Evolutionary conservation across 2,888 invertebrate species (phyloP).

Genomic region (Pocota personata): DNA sequence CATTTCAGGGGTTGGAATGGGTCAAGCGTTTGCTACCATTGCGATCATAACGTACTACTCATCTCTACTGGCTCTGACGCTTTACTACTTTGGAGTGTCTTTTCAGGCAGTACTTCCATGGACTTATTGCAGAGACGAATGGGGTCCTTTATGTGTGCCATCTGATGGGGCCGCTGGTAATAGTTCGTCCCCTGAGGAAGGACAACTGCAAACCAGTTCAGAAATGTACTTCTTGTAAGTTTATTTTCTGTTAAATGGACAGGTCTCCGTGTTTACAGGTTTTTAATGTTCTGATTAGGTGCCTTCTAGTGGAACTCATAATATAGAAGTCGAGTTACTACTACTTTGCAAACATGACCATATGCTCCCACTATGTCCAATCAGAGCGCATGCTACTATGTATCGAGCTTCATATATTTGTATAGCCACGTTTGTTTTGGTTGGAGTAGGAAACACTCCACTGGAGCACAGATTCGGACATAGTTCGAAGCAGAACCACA

Average conservation of each 20-base stretch:
- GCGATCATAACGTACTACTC: conserved; percentile 91
- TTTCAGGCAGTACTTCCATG: conserved; percentile 89
- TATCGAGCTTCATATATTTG: no score
- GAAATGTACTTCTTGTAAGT: conserved; percentile 86
- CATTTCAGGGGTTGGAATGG: conserved; percentile 86
- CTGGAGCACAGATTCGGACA: no score
- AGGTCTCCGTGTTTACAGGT: neutral
- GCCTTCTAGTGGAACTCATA: no score
- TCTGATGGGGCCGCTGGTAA: conserved; percentile 61
- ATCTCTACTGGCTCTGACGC: conserved; percentile 88
- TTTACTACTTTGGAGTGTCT: conserved; percentile 89
- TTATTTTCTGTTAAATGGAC: neutral
- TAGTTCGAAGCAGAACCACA: no score
- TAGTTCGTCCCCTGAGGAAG: conserved; percentile 1
- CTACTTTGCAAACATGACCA: no score
- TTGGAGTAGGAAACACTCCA: no score
- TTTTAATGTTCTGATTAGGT: neutral
- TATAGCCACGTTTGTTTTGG: no score
- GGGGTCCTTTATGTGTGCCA: conserved; percentile 79
- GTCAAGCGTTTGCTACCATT: conserved; percentile 85
- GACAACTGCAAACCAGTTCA: conserved; percentile 83
- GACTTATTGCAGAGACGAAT: conserved; percentile 85
- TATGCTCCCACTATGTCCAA: no score
- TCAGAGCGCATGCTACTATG: no score
- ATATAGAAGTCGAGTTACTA: no score